A percentile compares a stretch with the other conserved stretches of the same genome.
Evolutionary conservation across 1,140 invertebrate species (phyloP).

Genomic region (Drosophila azteca): DNA sequence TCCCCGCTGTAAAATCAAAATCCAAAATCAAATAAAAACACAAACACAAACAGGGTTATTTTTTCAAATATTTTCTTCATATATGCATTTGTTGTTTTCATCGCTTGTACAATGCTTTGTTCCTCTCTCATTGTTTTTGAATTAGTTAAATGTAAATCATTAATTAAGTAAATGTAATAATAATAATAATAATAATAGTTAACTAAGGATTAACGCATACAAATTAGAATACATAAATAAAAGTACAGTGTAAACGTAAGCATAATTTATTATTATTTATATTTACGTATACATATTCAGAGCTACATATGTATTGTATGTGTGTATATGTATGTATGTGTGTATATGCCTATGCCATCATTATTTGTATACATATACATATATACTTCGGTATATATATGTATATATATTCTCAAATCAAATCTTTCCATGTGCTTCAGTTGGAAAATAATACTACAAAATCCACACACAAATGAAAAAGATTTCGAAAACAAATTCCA

Average conservation of each 20-base stretch:
- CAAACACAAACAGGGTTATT: constrained; percentile 41
- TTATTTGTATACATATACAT: too few relatives aligned
- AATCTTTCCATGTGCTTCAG: constrained; percentile 53
- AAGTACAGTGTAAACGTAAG: constrained; percentile 68
- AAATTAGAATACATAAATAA: constrained; percentile 80
- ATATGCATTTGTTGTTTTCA: constrained; percentile 70
- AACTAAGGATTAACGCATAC: constrained; percentile 79
- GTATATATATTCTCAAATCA: constrained; percentile 52
- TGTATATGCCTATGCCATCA: constrained; percentile 13
- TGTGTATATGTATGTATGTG: constrained; percentile 44
- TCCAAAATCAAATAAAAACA: constrained; percentile 64
- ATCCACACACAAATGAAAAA: constrained; percentile 57
- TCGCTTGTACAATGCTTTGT: constrained; percentile 55
- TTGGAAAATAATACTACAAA: constrained; percentile 79
- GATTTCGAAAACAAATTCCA: constrained; percentile 46
- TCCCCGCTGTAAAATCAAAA: constrained; percentile 34
- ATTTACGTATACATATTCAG: constrained; percentile 63
- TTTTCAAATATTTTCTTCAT: constrained; percentile 73
- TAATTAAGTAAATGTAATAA: constrained; percentile 80
- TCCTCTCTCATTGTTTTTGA: constrained; percentile 55
- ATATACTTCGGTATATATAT: constrained; percentile 37
- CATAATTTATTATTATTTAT: constrained; percentile 69
- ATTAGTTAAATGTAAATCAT: constrained; percentile 72
- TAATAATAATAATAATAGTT: constrained; percentile 72
- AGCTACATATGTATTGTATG: constrained; percentile 50